Evolutionary conservation across 1,140 invertebrate species (phyloP).

Genomic region (Uloborus diversus): DNA sequence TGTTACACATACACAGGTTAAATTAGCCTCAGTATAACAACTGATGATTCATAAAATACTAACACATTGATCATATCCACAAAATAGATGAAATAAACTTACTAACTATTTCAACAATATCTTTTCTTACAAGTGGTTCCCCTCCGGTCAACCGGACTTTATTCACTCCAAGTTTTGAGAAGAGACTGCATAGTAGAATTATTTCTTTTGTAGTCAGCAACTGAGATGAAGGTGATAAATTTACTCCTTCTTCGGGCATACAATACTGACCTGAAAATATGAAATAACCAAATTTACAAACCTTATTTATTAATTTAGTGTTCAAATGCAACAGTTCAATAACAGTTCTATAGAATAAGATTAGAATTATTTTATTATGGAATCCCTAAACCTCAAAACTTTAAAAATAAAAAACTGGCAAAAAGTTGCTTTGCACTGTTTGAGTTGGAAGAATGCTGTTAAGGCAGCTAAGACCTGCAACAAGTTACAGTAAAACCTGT

Average conservation of each 20-base stretch:
- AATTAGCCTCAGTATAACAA: too few species aligned
- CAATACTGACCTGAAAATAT: constrained; percentile 82
- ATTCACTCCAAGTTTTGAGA: constrained; percentile 85
- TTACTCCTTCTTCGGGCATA: constrained; percentile 95
- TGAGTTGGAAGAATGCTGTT: too few species aligned
- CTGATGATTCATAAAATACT: too few species aligned
- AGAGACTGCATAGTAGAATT: constrained; percentile 78
- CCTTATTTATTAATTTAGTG: too few species aligned
- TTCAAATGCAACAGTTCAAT: too few species aligned
- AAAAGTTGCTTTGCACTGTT: too few species aligned
- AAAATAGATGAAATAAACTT: constrained; percentile 15
- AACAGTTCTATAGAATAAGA: too few species aligned
- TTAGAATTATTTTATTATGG: too few species aligned
- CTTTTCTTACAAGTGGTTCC: constrained; percentile 88
- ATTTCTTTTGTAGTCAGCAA: constrained; percentile 89
- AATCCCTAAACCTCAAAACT: too few species aligned
- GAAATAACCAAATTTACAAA: background rate
- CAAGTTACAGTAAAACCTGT: too few species aligned
- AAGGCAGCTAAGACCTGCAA: too few species aligned
- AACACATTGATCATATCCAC: background rate
- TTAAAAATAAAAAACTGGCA: too few species aligned
- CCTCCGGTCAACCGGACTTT: constrained; percentile 97
- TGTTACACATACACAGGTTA: background rate
- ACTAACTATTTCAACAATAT: constrained; percentile 72
- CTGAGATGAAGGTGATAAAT: constrained; percentile 76